Evolutionary conservation across 2,113 vertebrate species (phyloP).

Genomic region (Bagarius yarrelli): DNA sequence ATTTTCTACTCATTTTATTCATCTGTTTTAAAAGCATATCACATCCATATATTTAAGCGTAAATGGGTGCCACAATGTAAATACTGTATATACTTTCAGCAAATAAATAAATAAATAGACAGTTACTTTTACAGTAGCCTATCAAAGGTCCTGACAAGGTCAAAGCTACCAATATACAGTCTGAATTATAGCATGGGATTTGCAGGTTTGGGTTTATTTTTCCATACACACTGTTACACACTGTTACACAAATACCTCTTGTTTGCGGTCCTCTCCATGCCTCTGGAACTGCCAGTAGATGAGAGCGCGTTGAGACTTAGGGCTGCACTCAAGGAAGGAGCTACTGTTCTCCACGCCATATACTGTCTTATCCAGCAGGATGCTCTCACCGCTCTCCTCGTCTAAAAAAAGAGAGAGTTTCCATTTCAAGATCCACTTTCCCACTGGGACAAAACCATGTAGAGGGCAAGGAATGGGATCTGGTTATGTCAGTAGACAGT

Average conservation of each 20-base stretch:
- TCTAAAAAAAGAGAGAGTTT: conserved; percentile 66
- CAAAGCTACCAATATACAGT: neutral
- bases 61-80: neutral
- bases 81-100: neutral
- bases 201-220: neutral
- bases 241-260: conserved; percentile 76
- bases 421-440: conserved; percentile 10
- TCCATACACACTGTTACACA: neutral
- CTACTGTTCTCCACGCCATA: conserved; percentile 98
- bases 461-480: neutral
- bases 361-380: conserved; percentile 84
- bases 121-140: neutral
- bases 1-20: neutral
- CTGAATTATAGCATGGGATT: neutral
- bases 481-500: conserved; percentile 11
- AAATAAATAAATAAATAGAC: neutral
- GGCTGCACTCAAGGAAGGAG: conserved; percentile 94
- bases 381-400: conserved; percentile 75
- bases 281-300: conserved; percentile 93
- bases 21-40: neutral
- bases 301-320: conserved; percentile 88
- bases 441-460: neutral
- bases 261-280: conserved; percentile 81
- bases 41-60: neutral
- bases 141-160: neutral